Evolutionary conservation across 37 sponge, comb jelly and placozoan species (phyloP), one percentile per base, ranked within the genome.

Genomic region (Aplysina aerophoba): DNA sequence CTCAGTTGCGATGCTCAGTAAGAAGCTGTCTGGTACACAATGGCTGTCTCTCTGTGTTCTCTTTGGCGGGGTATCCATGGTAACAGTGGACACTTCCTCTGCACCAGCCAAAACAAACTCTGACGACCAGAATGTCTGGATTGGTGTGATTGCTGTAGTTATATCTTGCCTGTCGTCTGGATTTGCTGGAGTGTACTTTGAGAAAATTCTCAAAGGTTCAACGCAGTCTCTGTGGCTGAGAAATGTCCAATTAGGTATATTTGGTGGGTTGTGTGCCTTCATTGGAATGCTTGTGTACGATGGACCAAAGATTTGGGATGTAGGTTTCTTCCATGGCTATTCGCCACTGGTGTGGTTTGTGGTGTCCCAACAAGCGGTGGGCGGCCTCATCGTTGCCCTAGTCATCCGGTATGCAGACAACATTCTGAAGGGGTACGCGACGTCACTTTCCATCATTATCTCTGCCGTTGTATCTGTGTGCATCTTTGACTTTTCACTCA

Each of bases 171-270:
- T 92, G 27, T 90, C 95, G 1, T 95, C 95, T 21, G 99, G 97
- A 0, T 98, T 98, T 88, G 96, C 97, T 38, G 99, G 99, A 0
- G 97, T 98, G 33, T 98, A 98, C 82, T 92, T 96, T 87, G 99
- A 98, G 74, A 94, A 90, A 85, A 87, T 95, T 56, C 85, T 98
- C 75, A 98, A 98, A 60, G 96, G 93, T 0, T 87, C 93, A n/a
- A 68, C 57, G n/a, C 89, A 87, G 2, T 94, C 96, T 27, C 64
- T 98, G 0, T 98, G 99, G 99, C 62, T 98, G 59, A 75, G 97
- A 24, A 98, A 98, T 78, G 84, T 98, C 55, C 99, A 98, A 59
- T 80, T 98, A 0, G 95, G 97, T 19, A 85, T 94, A 53, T 96
- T 92, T 88, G 95, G 96, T 6, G 59, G 87, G 0, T 28, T 83